phyloP scores from a whole-genome alignment of 2,888 invertebrate genomes.

The Macrophya alboannulata region DNA sequence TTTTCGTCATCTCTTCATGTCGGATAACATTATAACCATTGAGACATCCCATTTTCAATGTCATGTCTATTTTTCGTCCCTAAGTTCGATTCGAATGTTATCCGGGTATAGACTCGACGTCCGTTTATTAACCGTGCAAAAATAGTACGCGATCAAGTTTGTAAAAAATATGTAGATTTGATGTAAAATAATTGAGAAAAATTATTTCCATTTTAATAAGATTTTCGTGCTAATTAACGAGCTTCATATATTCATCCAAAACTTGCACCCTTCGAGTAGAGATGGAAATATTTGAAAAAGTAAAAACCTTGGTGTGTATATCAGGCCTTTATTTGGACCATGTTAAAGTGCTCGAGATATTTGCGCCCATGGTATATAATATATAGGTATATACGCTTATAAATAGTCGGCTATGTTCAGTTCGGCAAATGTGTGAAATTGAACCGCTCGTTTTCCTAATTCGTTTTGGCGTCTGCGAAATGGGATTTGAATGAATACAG shows the following conservation, averaged over 20 bases:
- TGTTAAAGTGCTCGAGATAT: neutral
- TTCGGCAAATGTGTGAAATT: constrained; percentile 11
- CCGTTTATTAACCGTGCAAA: neutral
- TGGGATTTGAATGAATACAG: constrained; percentile 31
- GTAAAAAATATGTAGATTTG: neutral
- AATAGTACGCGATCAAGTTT: neutral
- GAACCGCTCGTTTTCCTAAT: constrained; percentile 27
- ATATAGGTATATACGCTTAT: neutral
- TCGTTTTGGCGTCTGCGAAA: constrained; percentile 39
- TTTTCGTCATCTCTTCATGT: no score
- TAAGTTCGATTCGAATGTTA: no score
- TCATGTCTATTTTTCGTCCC: no score
- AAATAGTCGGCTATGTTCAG: neutral
- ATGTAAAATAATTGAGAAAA: neutral
- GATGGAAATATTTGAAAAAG: no score
- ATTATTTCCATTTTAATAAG: neutral
- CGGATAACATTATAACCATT: no score
- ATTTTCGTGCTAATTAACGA: neutral
- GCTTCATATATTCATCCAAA: neutral
- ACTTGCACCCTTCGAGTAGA: neutral
- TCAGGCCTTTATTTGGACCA: neutral
- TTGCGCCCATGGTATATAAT: no score
- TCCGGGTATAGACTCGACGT: no score
- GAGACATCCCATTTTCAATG: no score
- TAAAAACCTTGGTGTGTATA: no score